Evolutionary conservation across 2,888 invertebrate species (phyloP), one percentile per base, ranked within the genome.

Genomic region (Laspeyria flexula): DNA sequence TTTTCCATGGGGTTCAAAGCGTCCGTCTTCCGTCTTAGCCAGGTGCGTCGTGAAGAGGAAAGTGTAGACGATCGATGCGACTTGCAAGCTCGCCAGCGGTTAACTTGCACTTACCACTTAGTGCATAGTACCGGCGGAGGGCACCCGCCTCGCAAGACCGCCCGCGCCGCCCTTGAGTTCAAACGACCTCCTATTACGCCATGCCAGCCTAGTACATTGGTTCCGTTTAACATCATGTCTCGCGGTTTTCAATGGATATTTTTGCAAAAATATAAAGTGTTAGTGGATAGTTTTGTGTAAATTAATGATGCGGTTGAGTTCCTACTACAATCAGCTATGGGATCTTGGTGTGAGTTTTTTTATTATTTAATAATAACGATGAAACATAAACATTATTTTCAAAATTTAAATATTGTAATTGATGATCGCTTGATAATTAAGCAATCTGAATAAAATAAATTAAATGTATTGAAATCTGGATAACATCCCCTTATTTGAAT

Each of bases 71-170:
- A 88, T 90, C 88, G 85, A 83, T 85, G 82, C 65, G 73, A 73
- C 74, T 73, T 74, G 71, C 72, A 74, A 70, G 65, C 71, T 72
- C 68, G 61, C 71, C 65, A 57, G 65, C 69, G 68, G 65, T 68
- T 68, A 69, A 73, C 76, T 81, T 86, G 88, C 90, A 88, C 83
- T 85, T 79, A 76, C 82, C 90, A 90, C 85, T 88, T 81, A 75
- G 79, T 83, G 85, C 86, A 86, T 79, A 81, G 85, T 78, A 73
- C 70, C 77, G 75, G 75, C 71, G 63, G 79, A 77, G 80, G 79
- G 79, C 77, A 77, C 78, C 73, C 84, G 87, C 74, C 79, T 82
- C 75, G 70, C 75, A 67, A 66, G 65, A 53, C 69, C 70, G 59
- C 65, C 60, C 55, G 49, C 41, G 67, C 45, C 67, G 71, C 71